Percentiles rank a stretch among this genome's conserved stretches.
phyloP scores from a whole-genome alignment of 35 echinoderm and acorn worm genomes.

The Lytechinus pictus region DNA sequence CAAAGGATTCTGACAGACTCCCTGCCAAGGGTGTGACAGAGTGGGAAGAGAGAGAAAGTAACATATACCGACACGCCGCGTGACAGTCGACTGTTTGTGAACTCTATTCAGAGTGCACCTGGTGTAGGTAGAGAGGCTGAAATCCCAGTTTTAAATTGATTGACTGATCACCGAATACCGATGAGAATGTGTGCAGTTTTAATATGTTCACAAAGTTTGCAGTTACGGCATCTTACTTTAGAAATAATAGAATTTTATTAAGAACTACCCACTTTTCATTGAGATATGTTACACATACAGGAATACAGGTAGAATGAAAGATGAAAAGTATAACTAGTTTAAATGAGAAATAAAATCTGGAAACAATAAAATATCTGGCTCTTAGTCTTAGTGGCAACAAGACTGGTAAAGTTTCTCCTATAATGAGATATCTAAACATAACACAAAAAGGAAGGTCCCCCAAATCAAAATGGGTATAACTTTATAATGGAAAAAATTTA shows the following conservation, averaged over 20 bases:
- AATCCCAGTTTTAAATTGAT: constrained; percentile 5
- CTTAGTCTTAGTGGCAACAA: background rate
- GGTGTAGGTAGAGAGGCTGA: background rate
- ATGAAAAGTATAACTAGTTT: background rate
- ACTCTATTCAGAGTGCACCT: background rate
- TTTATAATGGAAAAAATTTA: too few species aligned
- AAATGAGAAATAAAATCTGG: background rate
- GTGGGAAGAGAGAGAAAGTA: background rate
- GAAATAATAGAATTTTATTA: background rate
- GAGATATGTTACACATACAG: background rate
- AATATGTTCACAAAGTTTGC: background rate
- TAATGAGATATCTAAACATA: too few species aligned
- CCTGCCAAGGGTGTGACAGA: background rate
- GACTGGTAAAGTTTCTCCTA: too few species aligned
- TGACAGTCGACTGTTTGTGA: background rate
- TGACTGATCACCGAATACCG: background rate
- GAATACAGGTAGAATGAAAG: background rate
- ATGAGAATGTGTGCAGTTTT: background rate
- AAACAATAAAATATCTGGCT: background rate
- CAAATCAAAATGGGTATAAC: too few species aligned
- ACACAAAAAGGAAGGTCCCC: too few species aligned
- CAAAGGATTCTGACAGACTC: background rate
- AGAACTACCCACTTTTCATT: background rate
- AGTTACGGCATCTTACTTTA: background rate
- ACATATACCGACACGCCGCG: background rate